Evolutionary conservation across 2,113 vertebrate genomes (phyloP), one percentile per base, ranked within the genome.

Genomic region (Telmatochromis sp.): DNA sequence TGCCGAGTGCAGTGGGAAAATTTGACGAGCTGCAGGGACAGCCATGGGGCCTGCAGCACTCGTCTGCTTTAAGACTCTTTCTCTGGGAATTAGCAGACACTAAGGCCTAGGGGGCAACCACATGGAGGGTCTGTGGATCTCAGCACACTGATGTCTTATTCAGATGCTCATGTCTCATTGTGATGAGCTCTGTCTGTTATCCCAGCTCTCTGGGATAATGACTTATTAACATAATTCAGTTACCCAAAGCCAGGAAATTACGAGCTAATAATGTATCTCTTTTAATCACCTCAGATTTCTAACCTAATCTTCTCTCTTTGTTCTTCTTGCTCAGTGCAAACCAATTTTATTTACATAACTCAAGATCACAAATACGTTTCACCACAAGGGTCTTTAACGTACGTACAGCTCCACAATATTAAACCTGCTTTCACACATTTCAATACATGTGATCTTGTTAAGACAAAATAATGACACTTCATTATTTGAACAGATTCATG

Each of bases 131-230:
- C 47, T 55, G 40, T 21, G 53, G 75, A 78, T 58, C 82, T 47
- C 45, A 78, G 3, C 9, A 33, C 47, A n/a, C 35, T 86, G 93
- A 94, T 83, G 88, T 90, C 90, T 93, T 60, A 86, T 78, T 94
- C 87, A 82, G 63, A 31, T 12, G 9, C 47, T 85, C 42, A 6
- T 78, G 60, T 40, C 81, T 78, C 75, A 53, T 3, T n/a, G 51
- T 80, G 68, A 81, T 9, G 28, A 19, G 58, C 58, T 28, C 60
- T 54, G 45, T 23, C 19, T 15, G 57, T 51, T 28, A 28, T 83
- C 60, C 45, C 31, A 53, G 14, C 23, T 47, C 55, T 47, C 40
- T 47, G 15, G 42, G 45, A 60, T 60, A 28, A 60, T 47, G 23
- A 47, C 26, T 60, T 82, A 57, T 60, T 45, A 42, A 45, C 23